Base-by-base conservation (phyloP, 2,797 vertebrate species). In the Paramormyrops hopkinsi region DNA sequence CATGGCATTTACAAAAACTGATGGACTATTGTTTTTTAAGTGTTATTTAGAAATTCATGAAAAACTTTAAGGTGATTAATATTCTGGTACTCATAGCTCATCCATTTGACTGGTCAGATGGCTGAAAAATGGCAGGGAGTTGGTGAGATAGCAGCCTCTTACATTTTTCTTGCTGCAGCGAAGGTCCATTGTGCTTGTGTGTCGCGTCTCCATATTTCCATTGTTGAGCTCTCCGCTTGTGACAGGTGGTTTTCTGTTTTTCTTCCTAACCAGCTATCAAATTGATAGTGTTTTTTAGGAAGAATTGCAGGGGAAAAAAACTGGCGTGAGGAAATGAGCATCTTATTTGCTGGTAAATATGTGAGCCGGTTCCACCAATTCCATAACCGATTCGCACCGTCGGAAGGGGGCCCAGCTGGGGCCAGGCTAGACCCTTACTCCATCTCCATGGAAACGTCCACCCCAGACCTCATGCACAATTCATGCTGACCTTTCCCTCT, bases 391-490 rank as follows among this genome's bases (percentile, higher is more conserved):
- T 90, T 54, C 62, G 14, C 46, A 87, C 90, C 90, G 89, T 73
- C n/a, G 11, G 73, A 12, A 88, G n/a, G 88, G 91, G 90, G 29
- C 91, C 88, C 46, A 90, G 93, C 91, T 90, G 93, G 91, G 51
- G 84, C 89, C 50, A 6, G 59, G 4, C 11, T 25, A 92, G 91
- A 89, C 44, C 65, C 33, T 86, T 91, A 91, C 92, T 89, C 41
- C 9, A 82, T 95, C 92, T 89, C 94, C 93, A 93, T 94, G 90
- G 93, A 92, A 92, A 95, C 94, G 14, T 89, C 91, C 91, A 91
- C 91, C 84, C 92, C 92, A 89, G 86, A n/a, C 84, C 92, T 94
- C 94, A 91, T 94, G 93, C 93, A 95, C 91, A 93, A 94, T 95
- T 94, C 91, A 94, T 94, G 90, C 29, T 3, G 90, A 92, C 90